Evolutionary conservation across 2,888 invertebrate species (phyloP), one percentile per base, ranked within the genome.

Genomic region (Perizoma flavofasciatum): DNA sequence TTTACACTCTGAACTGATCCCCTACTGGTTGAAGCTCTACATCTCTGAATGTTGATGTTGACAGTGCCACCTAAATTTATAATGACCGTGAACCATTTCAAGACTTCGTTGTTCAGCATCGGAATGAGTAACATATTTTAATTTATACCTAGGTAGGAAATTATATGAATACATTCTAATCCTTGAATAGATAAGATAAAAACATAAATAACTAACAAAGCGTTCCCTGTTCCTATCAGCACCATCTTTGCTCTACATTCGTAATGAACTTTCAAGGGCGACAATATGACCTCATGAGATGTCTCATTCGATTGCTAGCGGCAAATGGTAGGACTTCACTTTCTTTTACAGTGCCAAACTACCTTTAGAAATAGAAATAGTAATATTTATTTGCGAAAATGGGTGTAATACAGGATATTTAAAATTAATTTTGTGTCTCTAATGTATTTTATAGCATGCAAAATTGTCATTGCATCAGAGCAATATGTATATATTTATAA

Each of bases 211-310:
- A 47, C 32, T 6, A 55, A 67, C 62, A 65, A 62, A 63, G 66
- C 49, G 37, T 48, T 60, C 56, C 47, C 54, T 58, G 62, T 68
- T 48, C 61, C 59, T 60, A 58, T 61, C 49, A 49, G 40, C 55
- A 59, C 63, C 73, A 65, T 59, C 54, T 50, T 60, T 75, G 73
- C 66, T 73, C 74, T 59, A 75, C 71, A 75, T 79, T 79, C 61
- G 58, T 61, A 68, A 71, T 58, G 70, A 67, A 72, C 68, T 58
- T 43, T 74, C 79, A 81, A 79, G 76, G 79, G 69, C 77, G 63
- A 33, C 46, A 45, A 6, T 49, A 55, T 61, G 68, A 70, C 68
- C 61, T 69, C 68, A 63, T 51, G 48, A 22, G 44, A 54, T 59
- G 55, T 60, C 60, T 59, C 60, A 49, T 61, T 53, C 49, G 61